Conservation (phyloP, 2,888 invertebrate species). For the Drosophila acutilabella region DNA sequence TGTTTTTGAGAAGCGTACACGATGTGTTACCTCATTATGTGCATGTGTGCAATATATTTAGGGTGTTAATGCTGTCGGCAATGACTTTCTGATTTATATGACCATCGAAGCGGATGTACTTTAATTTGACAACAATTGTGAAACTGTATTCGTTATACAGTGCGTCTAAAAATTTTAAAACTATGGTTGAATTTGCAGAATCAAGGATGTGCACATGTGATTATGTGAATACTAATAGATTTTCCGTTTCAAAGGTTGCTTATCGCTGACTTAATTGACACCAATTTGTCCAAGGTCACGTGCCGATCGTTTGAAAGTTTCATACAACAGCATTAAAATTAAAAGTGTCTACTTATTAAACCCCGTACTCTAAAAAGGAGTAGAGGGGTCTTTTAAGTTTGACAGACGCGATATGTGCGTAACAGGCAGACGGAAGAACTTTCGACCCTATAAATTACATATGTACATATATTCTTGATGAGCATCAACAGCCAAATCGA, state of each 20-base stretch:
- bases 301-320: slow-evolving; percentile 80
- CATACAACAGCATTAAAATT: slow-evolving; percentile 62
- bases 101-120: slow-evolving; percentile 84
- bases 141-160: slow-evolving; percentile 76
- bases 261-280: slow-evolving; percentile 74
- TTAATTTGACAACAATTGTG: slow-evolving; percentile 83
- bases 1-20: slow-evolving; percentile 83
- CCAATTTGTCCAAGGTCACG: slow-evolving; percentile 84
- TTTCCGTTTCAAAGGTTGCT: slow-evolving; percentile 56
- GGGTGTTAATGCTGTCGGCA: slow-evolving; percentile 44
- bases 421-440: too few species aligned
- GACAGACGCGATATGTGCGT: too few species aligned
- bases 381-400: too few species aligned
- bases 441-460: too few species aligned
- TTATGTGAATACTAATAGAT: slow-evolving; percentile 35
- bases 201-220: slow-evolving; percentile 1
- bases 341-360: slow-evolving; percentile 31
- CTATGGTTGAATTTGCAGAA: slow-evolving; percentile 2
- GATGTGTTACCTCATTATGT: slow-evolving; percentile 69
- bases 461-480: too few species aligned
- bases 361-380: too few species aligned
- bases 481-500: too few species aligned
- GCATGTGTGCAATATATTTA: slow-evolving; percentile 14
- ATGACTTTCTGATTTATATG: slow-evolving; percentile 78
- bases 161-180: slow-evolving; percentile 66